Evolutionary conservation across 2,888 invertebrate species (phyloP).

Genomic region (Theretra japonica): DNA sequence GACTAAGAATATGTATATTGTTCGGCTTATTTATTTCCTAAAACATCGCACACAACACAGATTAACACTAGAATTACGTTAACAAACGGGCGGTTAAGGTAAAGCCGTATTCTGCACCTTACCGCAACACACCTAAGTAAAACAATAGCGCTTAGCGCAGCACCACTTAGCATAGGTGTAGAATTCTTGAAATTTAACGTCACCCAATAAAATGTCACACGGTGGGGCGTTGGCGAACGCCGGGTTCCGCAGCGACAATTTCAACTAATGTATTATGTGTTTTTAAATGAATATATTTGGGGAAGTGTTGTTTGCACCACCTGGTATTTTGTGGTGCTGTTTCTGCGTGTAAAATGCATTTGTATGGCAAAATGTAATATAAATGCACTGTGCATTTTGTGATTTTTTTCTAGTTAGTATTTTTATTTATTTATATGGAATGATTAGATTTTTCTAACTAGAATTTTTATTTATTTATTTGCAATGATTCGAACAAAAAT

Average conservation of each 20-base stretch:
- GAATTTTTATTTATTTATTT: too few species aligned
- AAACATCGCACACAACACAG: background rate
- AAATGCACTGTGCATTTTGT: too few species aligned
- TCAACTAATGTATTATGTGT: background rate
- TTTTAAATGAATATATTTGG: slow-evolving; percentile 10
- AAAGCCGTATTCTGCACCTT: background rate
- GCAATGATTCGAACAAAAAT: too few species aligned
- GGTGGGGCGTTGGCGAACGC: background rate
- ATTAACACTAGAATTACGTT: background rate
- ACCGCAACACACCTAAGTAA: slow-evolving; percentile 38
- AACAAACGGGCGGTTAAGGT: background rate
- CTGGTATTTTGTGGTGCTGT: background rate
- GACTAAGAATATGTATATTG: too few species aligned
- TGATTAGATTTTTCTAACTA: too few species aligned
- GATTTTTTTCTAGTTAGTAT: too few species aligned
- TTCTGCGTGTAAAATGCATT: background rate
- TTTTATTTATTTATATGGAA: too few species aligned
- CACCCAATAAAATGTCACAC: slow-evolving; percentile 28
- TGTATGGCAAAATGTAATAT: too few species aligned
- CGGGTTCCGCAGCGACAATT: background rate
- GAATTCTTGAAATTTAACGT: slow-evolving; percentile 47
- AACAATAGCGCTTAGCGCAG: slow-evolving; percentile 44
- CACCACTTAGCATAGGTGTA: slow-evolving; percentile 42
- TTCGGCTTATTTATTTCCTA: too few species aligned
- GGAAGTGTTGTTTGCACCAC: background rate